phyloP scores from a whole-genome alignment of 2,888 invertebrate species.

The Andrena hattorfiana region DNA sequence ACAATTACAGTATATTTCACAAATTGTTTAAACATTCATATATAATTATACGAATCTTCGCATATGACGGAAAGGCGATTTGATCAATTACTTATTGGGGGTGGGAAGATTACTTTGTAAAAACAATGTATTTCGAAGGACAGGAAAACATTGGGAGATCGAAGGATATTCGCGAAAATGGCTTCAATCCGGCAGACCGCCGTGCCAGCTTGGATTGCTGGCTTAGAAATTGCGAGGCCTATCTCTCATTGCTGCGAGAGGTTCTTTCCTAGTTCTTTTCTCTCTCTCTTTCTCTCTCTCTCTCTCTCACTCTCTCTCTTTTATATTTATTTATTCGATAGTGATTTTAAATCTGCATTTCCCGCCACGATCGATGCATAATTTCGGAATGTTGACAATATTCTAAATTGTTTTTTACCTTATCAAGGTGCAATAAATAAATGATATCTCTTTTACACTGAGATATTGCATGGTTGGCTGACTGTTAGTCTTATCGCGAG shows the following conservation, averaged over 20 bases:
- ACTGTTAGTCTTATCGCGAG: conserved; percentile 48
- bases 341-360: conserved; percentile 60
- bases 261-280: conserved; percentile 62
- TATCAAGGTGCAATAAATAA: conserved; percentile 76
- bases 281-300: conserved; percentile 39
- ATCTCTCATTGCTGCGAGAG: conserved; percentile 65
- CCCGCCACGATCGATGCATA: conserved; percentile 70
- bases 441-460: conserved; percentile 72
- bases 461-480: conserved; percentile 67
- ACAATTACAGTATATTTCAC: conserved; percentile 86
- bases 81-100: conserved; percentile 64
- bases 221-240: conserved; percentile 71
- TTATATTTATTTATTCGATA: conserved; percentile 23
- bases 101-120: conserved; percentile 68
- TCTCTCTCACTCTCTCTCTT: conserved; percentile 28
- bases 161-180: conserved; percentile 63
- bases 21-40: conserved; percentile 85
- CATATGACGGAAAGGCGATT: conserved; percentile 78
- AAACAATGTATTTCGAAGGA: conserved; percentile 70
- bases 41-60: conserved; percentile 82
- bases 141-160: conserved; percentile 67
- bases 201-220: conserved; percentile 57
- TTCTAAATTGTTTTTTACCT: conserved; percentile 66
- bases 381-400: conserved; percentile 77
- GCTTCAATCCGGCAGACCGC: conserved; percentile 57